Conservation (phyloP, 2,888 invertebrate species). For the Thymelicus sylvestris region DNA sequence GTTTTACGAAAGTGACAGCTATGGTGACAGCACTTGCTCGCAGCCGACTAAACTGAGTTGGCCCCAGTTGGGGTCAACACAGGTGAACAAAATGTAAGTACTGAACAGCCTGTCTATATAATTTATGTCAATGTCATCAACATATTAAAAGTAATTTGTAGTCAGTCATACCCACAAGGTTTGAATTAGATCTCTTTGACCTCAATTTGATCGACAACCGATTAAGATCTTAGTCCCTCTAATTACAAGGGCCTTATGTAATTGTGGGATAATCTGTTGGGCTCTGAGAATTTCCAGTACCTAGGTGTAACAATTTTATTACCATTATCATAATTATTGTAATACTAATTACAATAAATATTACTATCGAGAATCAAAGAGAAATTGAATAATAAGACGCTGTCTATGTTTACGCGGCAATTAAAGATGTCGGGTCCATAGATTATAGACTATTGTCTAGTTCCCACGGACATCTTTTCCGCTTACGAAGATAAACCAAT, state of each 20-base stretch:
- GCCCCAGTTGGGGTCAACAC: too few species aligned
- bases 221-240: background rate
- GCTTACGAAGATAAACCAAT: background rate
- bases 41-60: too few species aligned
- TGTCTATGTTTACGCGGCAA: background rate
- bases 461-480: background rate
- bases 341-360: background rate
- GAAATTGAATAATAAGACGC: background rate
- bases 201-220: background rate
- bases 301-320: background rate
- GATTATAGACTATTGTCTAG: constrained; percentile 3
- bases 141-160: too few species aligned
- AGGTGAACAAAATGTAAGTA: too few species aligned
- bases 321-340: background rate
- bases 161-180: too few species aligned
- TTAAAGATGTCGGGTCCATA: background rate
- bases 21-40: too few species aligned
- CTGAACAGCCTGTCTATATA: too few species aligned
- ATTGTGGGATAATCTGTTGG: background rate
- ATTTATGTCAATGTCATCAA: too few species aligned
- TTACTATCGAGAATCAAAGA: background rate
- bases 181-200: too few species aligned
- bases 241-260: background rate
- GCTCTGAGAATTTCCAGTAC: background rate
- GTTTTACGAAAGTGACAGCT: too few species aligned